Conservation (phyloP, 2,797 vertebrate genomes). For the Pangasius larnaudii region DNA sequence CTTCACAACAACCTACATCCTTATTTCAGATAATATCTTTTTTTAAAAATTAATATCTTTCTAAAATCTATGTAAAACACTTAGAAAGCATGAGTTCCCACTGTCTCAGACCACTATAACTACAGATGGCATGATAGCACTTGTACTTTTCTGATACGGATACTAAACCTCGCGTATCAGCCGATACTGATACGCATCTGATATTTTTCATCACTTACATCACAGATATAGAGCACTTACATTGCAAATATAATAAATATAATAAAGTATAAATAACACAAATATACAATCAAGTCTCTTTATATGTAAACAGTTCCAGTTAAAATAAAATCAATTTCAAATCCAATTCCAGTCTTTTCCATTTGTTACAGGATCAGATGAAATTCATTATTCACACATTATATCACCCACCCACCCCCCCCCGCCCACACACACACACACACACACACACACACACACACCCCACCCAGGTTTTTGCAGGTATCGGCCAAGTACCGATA, state of each 20-base stretch:
- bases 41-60: background rate
- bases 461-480: background rate
- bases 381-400: background rate
- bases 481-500: background rate
- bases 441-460: too few relatives aligned
- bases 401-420: too few relatives aligned
- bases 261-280: background rate
- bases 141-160: background rate
- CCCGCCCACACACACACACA: too few relatives aligned
- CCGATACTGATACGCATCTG: too few relatives aligned
- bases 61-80: background rate
- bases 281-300: background rate
- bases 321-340: background rate
- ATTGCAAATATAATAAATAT: background rate
- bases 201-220: background rate
- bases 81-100: background rate
- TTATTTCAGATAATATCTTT: slow-evolving; percentile 7
- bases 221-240: background rate
- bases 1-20: background rate
- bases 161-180: background rate
- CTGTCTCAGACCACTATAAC: background rate
- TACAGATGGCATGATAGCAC: background rate
- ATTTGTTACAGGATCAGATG: background rate
- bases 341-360: background rate
- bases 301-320: background rate